Percentiles rank a stretch among this genome's conserved stretches.
Evolutionary conservation across 2,797 vertebrate species (phyloP).

Genomic region (Pithecia hirsuta): DNA sequence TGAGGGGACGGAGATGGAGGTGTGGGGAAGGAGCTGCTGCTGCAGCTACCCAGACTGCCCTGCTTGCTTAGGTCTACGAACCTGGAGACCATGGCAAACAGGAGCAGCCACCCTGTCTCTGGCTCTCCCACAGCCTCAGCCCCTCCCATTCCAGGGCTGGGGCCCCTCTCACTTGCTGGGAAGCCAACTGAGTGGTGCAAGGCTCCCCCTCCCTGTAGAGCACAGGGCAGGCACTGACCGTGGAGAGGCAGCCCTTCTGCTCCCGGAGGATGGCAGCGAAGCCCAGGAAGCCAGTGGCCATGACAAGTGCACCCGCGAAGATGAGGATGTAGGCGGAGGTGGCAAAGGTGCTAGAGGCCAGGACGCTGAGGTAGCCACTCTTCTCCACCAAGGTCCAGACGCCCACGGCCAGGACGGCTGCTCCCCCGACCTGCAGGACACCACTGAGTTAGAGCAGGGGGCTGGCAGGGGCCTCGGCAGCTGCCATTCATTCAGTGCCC

Average conservation of each 20-base stretch:
- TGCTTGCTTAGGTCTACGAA: background rate
- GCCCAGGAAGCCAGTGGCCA: constrained; percentile 91
- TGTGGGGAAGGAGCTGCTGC: background rate
- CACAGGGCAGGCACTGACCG: constrained; percentile 80
- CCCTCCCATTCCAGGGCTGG: background rate
- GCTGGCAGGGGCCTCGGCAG: background rate
- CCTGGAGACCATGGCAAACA: background rate
- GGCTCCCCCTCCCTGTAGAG: background rate
- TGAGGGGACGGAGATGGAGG: background rate
- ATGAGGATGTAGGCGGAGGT: constrained; percentile 92
- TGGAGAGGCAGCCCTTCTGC: constrained; percentile 89
- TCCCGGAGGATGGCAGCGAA: constrained; percentile 91
- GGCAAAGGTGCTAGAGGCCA: constrained; percentile 91
- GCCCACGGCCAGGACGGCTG: constrained; percentile 89
- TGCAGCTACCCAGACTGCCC: fast-evolving
- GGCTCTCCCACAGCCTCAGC: background rate
- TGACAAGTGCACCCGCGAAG: constrained; percentile 89
- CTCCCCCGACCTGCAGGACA: constrained; percentile 88
- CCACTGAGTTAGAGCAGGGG: fast-evolving
- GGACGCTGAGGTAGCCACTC: constrained; percentile 90
- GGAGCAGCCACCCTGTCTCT: background rate
- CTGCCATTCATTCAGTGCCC: fast-evolving
- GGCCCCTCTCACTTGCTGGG: background rate
- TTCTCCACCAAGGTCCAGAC: constrained; percentile 92
- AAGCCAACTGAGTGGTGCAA: background rate